Evolutionary conservation across 2,113 vertebrate genomes (phyloP).

Genomic region (Burhinus oedicnemus): DNA sequence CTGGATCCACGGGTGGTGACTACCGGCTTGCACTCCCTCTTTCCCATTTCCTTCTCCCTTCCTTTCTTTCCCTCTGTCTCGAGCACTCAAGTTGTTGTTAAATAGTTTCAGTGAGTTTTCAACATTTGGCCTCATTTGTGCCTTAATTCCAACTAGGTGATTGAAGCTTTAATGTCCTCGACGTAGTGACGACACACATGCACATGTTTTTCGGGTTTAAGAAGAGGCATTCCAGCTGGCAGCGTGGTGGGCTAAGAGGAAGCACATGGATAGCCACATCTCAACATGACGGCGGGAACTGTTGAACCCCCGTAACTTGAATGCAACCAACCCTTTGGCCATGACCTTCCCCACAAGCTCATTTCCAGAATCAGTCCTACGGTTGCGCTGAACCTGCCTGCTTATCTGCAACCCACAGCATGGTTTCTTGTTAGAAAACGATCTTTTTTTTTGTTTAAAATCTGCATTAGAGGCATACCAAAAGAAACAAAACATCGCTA

Average conservation of each 20-base stretch:
- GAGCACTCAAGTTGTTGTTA: too few relatives aligned
- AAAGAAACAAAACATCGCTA: neutral
- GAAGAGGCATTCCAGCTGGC: neutral
- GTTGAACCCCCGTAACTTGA: neutral
- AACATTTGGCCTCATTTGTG: too few relatives aligned
- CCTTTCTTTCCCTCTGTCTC: too few relatives aligned
- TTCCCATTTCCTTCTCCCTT: too few relatives aligned
- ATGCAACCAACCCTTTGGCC: neutral
- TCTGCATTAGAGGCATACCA: neutral
- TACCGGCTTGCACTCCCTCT: too few relatives aligned
- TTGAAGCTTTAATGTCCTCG: too few relatives aligned
- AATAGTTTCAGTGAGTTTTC: too few relatives aligned
- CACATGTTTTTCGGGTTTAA: neutral
- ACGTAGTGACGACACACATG: neutral
- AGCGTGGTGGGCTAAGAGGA: neutral
- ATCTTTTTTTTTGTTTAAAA: neutral
- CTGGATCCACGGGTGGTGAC: too few relatives aligned
- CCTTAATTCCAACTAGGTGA: too few relatives aligned
- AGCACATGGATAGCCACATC: too few relatives aligned
- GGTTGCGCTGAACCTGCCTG: neutral
- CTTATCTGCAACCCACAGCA: neutral
- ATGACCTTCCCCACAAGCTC: neutral
- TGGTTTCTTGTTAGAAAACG: neutral
- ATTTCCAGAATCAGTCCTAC: neutral
- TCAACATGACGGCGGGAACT: neutral